These are phyloP conservation scores for Argyrosomus regius DNA, from an alignment of 2,797 vertebrate species.

Conservation along the genomic window DNA sequence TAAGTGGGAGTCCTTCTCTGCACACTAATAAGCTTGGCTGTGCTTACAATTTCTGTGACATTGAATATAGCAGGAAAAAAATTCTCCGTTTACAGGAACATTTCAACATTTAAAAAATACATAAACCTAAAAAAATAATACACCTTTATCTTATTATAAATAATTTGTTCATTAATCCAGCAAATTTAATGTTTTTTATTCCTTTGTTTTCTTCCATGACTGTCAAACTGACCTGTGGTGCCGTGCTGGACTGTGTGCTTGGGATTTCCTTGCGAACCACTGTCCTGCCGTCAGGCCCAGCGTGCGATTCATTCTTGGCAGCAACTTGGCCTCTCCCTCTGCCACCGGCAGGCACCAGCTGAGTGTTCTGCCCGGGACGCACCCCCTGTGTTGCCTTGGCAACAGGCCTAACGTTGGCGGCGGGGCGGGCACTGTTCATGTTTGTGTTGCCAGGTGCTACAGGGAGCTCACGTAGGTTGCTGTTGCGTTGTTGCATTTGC, in stretches of 20 bases:
- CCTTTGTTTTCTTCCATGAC: neutral
- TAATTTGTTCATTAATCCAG: neutral
- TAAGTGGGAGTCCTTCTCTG: constrained; percentile 75
- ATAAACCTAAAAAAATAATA: neutral
- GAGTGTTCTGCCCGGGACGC: constrained; percentile 76
- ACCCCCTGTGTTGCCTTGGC: constrained; percentile 77
- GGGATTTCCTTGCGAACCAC: constrained; percentile 83
- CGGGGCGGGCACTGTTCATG: constrained; percentile 77
- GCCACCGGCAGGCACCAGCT: constrained; percentile 62
- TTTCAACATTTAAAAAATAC: neutral
- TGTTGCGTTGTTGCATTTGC: constrained; percentile 92
- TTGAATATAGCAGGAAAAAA: constrained; percentile 29
- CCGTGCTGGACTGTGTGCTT: constrained; percentile 32
- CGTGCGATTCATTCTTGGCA: constrained; percentile 62
- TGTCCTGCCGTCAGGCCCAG: constrained; percentile 74
- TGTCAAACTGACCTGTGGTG: constrained; percentile 71
- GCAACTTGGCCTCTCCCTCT: constrained; percentile 77
- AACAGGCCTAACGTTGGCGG: constrained; percentile 87
- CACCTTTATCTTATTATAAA: neutral
- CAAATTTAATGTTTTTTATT: neutral
- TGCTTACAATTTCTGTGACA: constrained; percentile 29
- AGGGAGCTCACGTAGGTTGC: constrained; percentile 95
- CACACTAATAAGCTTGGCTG: constrained; percentile 34
- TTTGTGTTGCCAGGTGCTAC: constrained; percentile 91
- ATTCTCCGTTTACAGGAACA: neutral